Evolutionary conservation across 2,113 vertebrate genomes (phyloP).

Genomic region (Anthoscopus minutus): DNA sequence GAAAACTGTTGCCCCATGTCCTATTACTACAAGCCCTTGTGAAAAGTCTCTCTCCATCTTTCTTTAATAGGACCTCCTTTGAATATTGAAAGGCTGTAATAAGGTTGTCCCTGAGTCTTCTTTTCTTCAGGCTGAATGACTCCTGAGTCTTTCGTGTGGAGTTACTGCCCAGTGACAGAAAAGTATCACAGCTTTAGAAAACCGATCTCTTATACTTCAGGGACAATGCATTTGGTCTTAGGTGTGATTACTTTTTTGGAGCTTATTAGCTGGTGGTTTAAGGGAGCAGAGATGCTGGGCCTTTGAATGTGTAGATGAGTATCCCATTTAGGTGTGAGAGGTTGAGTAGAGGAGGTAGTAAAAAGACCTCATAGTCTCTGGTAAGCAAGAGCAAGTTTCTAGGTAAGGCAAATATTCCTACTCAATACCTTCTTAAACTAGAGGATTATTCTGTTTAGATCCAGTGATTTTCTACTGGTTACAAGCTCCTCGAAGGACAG

Average conservation of each 20-base stretch:
- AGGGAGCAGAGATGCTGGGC: background rate
- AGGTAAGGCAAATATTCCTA: background rate
- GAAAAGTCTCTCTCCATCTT: background rate
- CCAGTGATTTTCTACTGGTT: background rate
- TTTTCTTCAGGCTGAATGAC: background rate
- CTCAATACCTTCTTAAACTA: background rate
- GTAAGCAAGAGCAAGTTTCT: background rate
- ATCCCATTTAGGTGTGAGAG: background rate
- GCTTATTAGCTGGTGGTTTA: background rate
- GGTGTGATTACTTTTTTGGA: background rate
- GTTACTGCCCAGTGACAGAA: background rate
- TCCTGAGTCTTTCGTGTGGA: background rate
- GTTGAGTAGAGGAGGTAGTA: background rate
- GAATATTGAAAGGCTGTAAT: background rate
- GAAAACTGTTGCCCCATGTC: background rate
- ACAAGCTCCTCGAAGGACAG: background rate
- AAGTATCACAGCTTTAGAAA: background rate
- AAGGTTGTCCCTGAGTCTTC: background rate
- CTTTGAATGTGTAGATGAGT: background rate
- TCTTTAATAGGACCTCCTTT: rapidly evolving
- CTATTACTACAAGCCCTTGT: background rate
- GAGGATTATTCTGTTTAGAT: background rate
- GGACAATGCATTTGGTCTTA: background rate
- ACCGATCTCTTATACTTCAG: background rate
- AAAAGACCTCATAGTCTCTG: background rate